Evolutionary conservation across 2,888 invertebrate genomes (phyloP).

Genomic region (Cynaeus angustus): DNA sequence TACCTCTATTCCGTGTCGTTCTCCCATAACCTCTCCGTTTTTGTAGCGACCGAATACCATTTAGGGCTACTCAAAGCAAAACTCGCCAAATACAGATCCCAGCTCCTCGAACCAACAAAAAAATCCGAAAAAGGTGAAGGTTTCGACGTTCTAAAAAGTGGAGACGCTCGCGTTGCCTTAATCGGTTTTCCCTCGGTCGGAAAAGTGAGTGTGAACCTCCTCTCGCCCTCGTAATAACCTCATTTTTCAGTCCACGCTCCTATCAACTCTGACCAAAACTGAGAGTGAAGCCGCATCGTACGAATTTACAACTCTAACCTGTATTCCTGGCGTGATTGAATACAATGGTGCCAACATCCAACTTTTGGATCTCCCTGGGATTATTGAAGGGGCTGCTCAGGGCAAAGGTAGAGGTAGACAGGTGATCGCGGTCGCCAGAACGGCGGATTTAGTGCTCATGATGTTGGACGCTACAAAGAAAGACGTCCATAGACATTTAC

Average conservation of each 20-base stretch:
- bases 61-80: conserved; percentile 98
- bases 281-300: conserved; percentile 98
- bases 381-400: conserved; percentile 99
- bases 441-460: conserved; percentile 98
- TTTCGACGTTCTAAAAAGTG: conserved; percentile 99
- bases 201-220: conserved; percentile 77
- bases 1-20: conserved; percentile 67
- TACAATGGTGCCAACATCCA: conserved; percentile 99
- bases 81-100: conserved; percentile 94
- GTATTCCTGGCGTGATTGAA: conserved; percentile 99
- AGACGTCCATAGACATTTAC: conserved; percentile 91
- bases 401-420: conserved; percentile 71
- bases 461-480: conserved; percentile 99
- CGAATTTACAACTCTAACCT: conserved; percentile 99
- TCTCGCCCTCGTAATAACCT: too few species aligned
- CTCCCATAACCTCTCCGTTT: conserved; percentile 22
- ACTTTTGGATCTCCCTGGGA: conserved; percentile 97
- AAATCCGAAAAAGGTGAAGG: conserved; percentile 97
- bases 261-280: conserved; percentile 96
- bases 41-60: conserved; percentile 98
- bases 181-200: conserved; percentile 99
- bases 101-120: conserved; percentile 94
- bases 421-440: conserved; percentile 98
- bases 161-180: conserved; percentile 97
- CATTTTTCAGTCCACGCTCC: conserved; percentile 85